Conservation (phyloP, 2,888 invertebrate species). For the Tinea semifulvella region DNA sequence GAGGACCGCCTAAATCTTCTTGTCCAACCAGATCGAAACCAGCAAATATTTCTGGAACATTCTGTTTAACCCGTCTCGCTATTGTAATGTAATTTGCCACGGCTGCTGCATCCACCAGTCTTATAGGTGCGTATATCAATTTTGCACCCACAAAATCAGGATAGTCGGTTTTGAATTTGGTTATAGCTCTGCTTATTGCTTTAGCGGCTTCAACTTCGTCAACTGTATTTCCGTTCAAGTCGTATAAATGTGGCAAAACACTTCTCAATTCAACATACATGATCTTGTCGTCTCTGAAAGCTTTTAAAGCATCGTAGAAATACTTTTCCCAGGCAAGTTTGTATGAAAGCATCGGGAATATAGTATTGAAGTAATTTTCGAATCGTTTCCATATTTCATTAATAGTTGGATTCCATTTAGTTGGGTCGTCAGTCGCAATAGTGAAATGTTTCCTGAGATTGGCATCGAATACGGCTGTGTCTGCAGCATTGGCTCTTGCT, state of each 20-base stretch:
- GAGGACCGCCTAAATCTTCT: constrained; percentile 74
- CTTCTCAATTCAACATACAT: constrained; percentile 76
- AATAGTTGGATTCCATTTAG: constrained; percentile 52
- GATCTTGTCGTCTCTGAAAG: constrained; percentile 72
- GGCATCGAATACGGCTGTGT: constrained; percentile 55
- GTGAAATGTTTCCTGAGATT: constrained; percentile 63
- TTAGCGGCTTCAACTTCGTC: constrained; percentile 63
- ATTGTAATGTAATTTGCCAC: constrained; percentile 51
- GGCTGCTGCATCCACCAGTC: constrained; percentile 42
- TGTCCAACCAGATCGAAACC: constrained; percentile 86
- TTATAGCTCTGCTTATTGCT: constrained; percentile 64
- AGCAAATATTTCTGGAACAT: constrained; percentile 72
- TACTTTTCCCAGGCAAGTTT: constrained; percentile 73
- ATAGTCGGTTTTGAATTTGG: constrained; percentile 65
- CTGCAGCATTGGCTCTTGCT: constrained; percentile 40
- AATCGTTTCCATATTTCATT: constrained; percentile 70
- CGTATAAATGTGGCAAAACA: constrained; percentile 70
- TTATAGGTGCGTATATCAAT: constrained; percentile 72
- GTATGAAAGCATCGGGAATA: constrained; percentile 65
- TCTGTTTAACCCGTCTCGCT: constrained; percentile 42
- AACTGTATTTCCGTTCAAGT: constrained; percentile 69
- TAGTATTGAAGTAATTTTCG: constrained; percentile 58
- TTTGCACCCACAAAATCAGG: constrained; percentile 74
- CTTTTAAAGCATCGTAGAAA: constrained; percentile 69
- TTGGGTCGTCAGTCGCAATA: constrained; percentile 58